These are phyloP conservation scores for Clamator glandarius DNA, from an alignment of 2,797 vertebrate species.

Conservation along the genomic window DNA sequence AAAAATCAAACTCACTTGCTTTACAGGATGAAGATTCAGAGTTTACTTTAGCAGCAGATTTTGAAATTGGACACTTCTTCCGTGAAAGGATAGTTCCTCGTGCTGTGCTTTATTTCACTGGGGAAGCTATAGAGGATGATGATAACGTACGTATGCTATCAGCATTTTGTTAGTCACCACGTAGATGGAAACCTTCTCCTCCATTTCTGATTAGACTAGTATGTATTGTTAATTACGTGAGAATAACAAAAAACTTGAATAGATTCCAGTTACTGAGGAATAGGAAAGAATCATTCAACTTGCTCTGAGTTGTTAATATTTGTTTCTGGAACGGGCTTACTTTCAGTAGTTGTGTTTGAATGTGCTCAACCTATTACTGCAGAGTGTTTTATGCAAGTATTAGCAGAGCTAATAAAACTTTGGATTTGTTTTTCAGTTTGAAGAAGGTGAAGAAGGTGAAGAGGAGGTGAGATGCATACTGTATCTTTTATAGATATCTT, in stretches of 20 bases:
- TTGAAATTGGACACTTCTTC: slow-evolving; percentile 98
- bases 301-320: neutral
- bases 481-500: neutral
- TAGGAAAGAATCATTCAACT: neutral
- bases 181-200: neutral
- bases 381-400: neutral
- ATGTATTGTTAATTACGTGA: neutral
- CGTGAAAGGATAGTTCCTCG: slow-evolving; percentile 95
- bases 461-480: slow-evolving; percentile 87
- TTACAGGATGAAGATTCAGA: slow-evolving; percentile 95
- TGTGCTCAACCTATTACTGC: neutral
- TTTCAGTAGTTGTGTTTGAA: neutral
- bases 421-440: slow-evolving; percentile 86
- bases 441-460: slow-evolving; percentile 95
- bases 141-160: slow-evolving; percentile 86
- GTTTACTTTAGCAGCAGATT: slow-evolving; percentile 92
- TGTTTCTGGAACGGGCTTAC: neutral
- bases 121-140: slow-evolving; percentile 95
- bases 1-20: neutral
- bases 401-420: slow-evolving; percentile 10
- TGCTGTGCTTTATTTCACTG: slow-evolving; percentile 97
- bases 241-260: neutral
- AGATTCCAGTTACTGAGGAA: neutral
- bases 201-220: neutral
- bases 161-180: neutral